Conservation (phyloP, 2,888 invertebrate species). For the Pocota personata region DNA sequence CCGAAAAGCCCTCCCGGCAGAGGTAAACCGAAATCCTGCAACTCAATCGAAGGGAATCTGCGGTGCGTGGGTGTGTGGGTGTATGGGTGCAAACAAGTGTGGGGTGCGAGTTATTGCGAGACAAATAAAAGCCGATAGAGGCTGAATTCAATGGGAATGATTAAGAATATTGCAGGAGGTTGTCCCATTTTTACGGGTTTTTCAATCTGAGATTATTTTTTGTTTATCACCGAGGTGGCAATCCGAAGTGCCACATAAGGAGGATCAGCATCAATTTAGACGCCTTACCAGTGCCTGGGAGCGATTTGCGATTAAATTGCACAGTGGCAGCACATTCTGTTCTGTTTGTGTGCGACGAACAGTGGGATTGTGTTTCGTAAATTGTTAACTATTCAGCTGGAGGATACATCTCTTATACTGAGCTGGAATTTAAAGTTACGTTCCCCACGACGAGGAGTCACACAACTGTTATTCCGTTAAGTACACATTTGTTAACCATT, state of each 20-base stretch:
- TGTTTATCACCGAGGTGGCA: constrained; percentile 68
- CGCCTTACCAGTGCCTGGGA: constrained; percentile 8
- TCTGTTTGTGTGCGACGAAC: neutral
- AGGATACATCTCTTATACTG: neutral
- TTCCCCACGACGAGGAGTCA: neutral
- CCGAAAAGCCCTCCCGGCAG: constrained; percentile 17
- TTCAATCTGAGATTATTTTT: constrained; percentile 68
- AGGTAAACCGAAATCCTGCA: constrained; percentile 43
- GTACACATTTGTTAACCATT: constrained; percentile 26
- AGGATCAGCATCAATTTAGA: constrained; percentile 65
- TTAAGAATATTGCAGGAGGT: constrained; percentile 52
- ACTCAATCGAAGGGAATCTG: constrained; percentile 27
- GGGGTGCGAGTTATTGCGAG: constrained; percentile 43
- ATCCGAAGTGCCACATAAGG: constrained; percentile 52
- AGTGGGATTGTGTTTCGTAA: constrained; percentile 5
- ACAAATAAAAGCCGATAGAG: constrained; percentile 55
- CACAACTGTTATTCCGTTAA: constrained; percentile 9
- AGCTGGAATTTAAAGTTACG: neutral
- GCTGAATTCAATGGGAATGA: constrained; percentile 55
- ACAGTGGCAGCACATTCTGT: neutral
- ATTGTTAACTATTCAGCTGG: constrained; percentile 37
- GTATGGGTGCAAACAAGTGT: neutral
- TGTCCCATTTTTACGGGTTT: constrained; percentile 61
- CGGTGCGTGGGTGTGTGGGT: neutral
- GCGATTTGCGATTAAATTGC: constrained; percentile 42